Evolutionary conservation across 2,113 vertebrate genomes (phyloP).

Genomic region (Epinephelus moara): DNA sequence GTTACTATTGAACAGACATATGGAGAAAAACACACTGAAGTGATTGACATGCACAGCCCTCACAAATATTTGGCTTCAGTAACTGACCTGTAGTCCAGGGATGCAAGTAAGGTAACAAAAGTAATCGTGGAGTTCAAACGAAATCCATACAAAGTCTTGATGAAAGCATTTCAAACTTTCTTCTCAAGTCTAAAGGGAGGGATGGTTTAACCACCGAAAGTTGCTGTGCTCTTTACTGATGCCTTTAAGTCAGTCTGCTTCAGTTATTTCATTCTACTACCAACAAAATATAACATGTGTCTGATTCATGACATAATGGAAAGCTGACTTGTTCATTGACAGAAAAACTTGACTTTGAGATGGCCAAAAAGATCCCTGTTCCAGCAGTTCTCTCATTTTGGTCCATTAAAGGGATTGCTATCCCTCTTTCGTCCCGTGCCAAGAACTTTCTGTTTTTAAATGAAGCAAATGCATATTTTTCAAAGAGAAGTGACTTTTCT

Average conservation of each 20-base stretch:
- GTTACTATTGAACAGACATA: constrained; percentile 72
- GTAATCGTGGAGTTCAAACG: constrained; percentile 75
- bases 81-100: constrained; percentile 84
- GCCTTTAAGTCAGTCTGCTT: constrained; percentile 52
- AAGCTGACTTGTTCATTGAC: constrained; percentile 57
- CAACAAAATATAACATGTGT: constrained; percentile 50
- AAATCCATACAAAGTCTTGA: constrained; percentile 79
- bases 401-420: constrained; percentile 82
- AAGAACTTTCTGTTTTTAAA: constrained; percentile 58
- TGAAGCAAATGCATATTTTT: constrained; percentile 82
- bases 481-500: constrained; percentile 80
- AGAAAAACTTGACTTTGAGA: constrained; percentile 72
- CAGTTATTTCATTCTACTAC: constrained; percentile 38
- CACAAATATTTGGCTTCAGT: constrained; percentile 80
- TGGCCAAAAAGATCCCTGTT: constrained; percentile 78
- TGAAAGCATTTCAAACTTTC: constrained; percentile 82
- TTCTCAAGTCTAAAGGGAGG: constrained; percentile 74
- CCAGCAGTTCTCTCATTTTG: constrained; percentile 77
- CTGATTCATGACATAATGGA: constrained; percentile 52
- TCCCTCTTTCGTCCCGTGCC: constrained; percentile 82
- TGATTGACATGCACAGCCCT: constrained; percentile 81
- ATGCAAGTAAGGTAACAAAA: constrained; percentile 81
- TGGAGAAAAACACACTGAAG: constrained; percentile 73
- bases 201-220: constrained; percentile 68
- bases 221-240: constrained; percentile 50